These are phyloP conservation scores for Isichthys henryi DNA, from an alignment of 2,113 vertebrate genomes.

Conservation along the genomic window DNA sequence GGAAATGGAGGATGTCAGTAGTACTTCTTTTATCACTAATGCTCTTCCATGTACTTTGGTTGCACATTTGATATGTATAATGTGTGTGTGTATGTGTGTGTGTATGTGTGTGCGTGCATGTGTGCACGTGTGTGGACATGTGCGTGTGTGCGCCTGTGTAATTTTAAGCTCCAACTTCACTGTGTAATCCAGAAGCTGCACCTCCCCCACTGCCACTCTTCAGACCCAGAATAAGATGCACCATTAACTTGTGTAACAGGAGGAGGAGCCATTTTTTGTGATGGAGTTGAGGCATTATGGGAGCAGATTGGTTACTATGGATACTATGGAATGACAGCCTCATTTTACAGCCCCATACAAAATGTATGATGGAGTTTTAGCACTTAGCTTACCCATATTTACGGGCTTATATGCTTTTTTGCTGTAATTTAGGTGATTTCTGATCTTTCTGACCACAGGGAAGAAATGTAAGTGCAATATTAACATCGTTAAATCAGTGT, in stretches of 20 bases:
- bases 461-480: not conserved
- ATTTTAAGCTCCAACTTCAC: not conserved
- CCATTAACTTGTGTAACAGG: too few relatives aligned
- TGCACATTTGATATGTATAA: conserved; percentile 33
- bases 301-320: not conserved
- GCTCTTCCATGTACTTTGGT: conserved; percentile 40
- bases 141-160: not conserved
- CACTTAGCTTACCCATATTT: not conserved
- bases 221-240: not conserved
- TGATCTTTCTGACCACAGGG: not conserved
- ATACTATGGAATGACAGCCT: not conserved
- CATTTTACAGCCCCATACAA: not conserved
- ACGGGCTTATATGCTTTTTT: not conserved
- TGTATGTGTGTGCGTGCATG: not conserved
- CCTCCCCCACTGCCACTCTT: not conserved
- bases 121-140: not conserved
- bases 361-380: not conserved
- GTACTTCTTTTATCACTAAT: conserved; percentile 24
- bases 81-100: not conserved
- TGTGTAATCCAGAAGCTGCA: not conserved
- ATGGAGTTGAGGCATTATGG: not conserved
- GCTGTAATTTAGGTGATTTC: not conserved
- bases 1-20: not conserved
- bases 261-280: not conserved
- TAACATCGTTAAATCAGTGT: not conserved